Evolutionary conservation across 2,888 invertebrate species (phyloP), one percentile per base, ranked within the genome.

Genomic region (Lissonota sp.): DNA sequence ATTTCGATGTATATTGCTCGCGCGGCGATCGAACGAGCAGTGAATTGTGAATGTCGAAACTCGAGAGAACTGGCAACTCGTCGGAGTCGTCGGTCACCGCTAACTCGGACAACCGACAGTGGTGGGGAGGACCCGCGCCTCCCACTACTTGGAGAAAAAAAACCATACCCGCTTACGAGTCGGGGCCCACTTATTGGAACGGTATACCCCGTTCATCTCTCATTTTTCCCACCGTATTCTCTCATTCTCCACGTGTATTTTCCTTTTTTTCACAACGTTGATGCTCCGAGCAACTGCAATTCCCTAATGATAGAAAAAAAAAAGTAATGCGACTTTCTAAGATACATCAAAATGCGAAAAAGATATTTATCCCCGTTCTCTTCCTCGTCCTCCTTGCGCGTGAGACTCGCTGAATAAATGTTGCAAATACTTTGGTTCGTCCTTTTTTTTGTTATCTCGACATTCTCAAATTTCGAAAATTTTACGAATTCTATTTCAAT

Each of bases 1-100:
- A n/a, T 5, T 46, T 82, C 80, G 87, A 85, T 85, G 89, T 88
- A 85, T 87, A 88, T 88, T 84, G 88, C 90, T 87, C 90, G 88
- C 90, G 87, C 90, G 89, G 84, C 89, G 88, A 88, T 87, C 87
- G 88, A 86, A 86, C 90, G 88, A 90, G 90, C 88, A 91, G 90
- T 91, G 91, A 90, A 87, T 86, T n/a, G n/a, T n/a, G n/a, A n/a
- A n/a, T n/a, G n/a, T n/a, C n/a, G n/a, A n/a, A n/a, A n/a, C 89
- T 86, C 86, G 85, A 86, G 85, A 85, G 85, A 85, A 71, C 71
- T 26, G 26, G 51, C 12, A 26, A 51, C 60, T 70, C 82, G 85
- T 84, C 87, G 85, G 87, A 51, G 53, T 70, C 82, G 85, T 84
- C 87, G 85, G 87, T 84, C 87, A 88, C 91, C 88, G 91, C 89